phyloP scores from a whole-genome alignment of 2,797 vertebrate genomes.

The Phrynocephalus guinanensis region DNA sequence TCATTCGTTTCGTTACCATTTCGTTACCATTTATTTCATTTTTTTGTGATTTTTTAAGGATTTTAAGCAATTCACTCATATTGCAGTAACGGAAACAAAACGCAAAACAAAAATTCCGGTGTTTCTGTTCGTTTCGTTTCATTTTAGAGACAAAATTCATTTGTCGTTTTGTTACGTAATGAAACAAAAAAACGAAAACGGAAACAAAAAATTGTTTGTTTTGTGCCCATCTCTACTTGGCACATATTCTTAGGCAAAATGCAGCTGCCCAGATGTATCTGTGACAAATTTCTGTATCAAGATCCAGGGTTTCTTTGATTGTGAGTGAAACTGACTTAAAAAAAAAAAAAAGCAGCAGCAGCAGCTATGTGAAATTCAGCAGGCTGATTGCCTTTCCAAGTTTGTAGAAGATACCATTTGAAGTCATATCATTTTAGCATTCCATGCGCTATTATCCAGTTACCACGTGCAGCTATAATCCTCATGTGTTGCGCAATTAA shows the following conservation, averaged over 20 bases:
- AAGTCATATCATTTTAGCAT: neutral
- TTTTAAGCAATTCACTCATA: no score
- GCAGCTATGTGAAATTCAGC: neutral
- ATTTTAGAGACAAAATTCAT: no score
- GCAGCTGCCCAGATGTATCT: conserved; percentile 37
- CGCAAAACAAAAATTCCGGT: no score
- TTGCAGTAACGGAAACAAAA: no score
- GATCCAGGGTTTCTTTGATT: conserved; percentile 18
- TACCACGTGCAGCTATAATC: neutral
- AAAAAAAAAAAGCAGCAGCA: neutral
- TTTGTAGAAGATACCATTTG: neutral
- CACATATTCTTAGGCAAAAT: conserved; percentile 14
- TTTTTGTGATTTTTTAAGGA: no score
- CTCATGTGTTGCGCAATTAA: neutral
- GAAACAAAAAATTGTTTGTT: no score
- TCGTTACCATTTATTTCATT: no score
- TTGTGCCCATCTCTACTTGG: no score
- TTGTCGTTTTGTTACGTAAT: no score
- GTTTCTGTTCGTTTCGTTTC: no score
- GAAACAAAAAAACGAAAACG: no score
- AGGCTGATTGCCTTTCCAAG: neutral
- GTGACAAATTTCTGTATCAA: conserved; percentile 25
- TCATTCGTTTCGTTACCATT: no score
- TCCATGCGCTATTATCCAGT: neutral
- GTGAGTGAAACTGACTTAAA: conserved; percentile 28